phyloP scores from a whole-genome alignment of 92 coral and sea anemone genomes.

The Zoanthus sansibaricus region DNA sequence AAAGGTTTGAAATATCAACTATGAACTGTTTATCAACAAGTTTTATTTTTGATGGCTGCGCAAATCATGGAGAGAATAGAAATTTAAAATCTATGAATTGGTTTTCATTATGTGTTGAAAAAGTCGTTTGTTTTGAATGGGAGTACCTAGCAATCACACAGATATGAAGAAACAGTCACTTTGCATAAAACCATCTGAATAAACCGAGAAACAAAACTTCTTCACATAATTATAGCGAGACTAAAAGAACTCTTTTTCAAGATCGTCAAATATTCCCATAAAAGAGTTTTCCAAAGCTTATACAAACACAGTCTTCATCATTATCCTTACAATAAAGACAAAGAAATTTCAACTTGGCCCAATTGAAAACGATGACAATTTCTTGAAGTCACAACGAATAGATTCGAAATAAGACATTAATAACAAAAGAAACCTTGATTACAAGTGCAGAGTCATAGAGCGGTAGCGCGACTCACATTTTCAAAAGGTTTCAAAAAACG shows the following conservation, averaged over 20 bases:
- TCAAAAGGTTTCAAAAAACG: neutral
- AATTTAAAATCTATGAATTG: constrained; percentile 19
- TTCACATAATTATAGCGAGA: constrained; percentile 18
- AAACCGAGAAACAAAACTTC: constrained; percentile 24
- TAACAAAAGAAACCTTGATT: neutral
- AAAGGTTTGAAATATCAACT: constrained; percentile 8
- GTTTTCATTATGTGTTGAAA: constrained; percentile 18
- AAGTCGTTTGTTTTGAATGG: constrained; percentile 24
- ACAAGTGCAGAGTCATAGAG: neutral
- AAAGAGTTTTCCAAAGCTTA: constrained; percentile 10
- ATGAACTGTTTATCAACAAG: constrained; percentile 4
- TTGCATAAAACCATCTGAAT: constrained; percentile 44
- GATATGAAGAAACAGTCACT: constrained; percentile 32
- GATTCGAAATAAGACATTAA: neutral
- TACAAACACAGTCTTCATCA: constrained; percentile 5
- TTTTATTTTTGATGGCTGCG: constrained; percentile 49
- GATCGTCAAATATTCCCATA: constrained; percentile 29
- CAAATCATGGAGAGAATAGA: constrained; percentile 36
- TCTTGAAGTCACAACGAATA: constrained; percentile 3
- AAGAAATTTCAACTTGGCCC: constrained; percentile 26
- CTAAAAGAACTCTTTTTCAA: constrained; percentile 25
- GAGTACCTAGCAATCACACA: constrained; percentile 23
- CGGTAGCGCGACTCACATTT: neutral
- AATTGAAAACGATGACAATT: constrained; percentile 6
- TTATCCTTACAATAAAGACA: constrained; percentile 42